Evolutionary conservation across 2,113 vertebrate species (phyloP).

Genomic region (Prunella himalayana): DNA sequence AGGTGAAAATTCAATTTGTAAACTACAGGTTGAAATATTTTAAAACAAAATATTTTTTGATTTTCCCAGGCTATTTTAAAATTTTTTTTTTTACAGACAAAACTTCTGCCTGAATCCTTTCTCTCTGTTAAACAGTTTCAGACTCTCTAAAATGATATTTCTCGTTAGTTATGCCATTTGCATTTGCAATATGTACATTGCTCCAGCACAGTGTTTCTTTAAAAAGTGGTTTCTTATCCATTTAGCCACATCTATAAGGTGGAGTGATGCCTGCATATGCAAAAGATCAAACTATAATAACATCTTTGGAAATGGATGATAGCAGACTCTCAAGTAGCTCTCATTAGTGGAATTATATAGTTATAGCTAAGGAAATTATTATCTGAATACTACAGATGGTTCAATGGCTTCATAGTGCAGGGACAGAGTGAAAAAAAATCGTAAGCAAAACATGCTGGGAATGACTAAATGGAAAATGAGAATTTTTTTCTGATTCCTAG

Average conservation of each 20-base stretch:
- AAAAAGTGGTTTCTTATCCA: conserved; percentile 1
- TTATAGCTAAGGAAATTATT: conserved; percentile 53
- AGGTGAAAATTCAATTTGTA: not conserved
- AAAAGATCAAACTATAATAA: conserved; percentile 57
- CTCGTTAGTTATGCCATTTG: not conserved
- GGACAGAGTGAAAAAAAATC: conserved; percentile 42
- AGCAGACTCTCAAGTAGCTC: conserved; percentile 48
- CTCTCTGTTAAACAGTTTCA: not conserved
- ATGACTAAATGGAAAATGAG: conserved; percentile 60
- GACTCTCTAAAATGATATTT: not conserved
- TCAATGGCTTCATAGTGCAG: conserved; percentile 59
- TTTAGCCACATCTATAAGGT: conserved; percentile 29
- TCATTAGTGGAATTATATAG: conserved; percentile 60
- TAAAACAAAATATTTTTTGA: not conserved
- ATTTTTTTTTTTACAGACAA: not conserved
- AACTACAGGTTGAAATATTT: not conserved
- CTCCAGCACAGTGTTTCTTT: not conserved
- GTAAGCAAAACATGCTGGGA: conserved; percentile 53
- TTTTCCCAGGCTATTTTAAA: not conserved
- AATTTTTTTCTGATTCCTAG: conserved; percentile 21
- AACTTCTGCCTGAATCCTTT: not conserved
- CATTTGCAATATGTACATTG: not conserved
- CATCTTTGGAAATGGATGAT: conserved; percentile 49
- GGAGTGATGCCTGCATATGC: conserved; percentile 24
- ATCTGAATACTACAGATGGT: conserved; percentile 57